phyloP scores from a whole-genome alignment of 2,113 vertebrate genomes.

The Ptychochromis oligacanthus region DNA sequence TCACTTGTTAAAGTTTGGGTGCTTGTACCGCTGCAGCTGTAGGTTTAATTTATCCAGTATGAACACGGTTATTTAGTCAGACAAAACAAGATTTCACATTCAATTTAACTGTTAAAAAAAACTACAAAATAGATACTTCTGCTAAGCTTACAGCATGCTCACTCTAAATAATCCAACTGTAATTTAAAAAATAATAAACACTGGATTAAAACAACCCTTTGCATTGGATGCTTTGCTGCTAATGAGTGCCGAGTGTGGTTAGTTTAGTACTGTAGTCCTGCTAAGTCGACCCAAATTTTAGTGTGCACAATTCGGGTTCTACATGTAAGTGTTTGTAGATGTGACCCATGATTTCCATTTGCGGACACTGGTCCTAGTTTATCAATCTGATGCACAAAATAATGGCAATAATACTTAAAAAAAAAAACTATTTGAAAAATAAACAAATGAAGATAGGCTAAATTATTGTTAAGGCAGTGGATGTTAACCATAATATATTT shows the following conservation, averaged over 20 bases:
- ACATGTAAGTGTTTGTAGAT: too few relatives aligned
- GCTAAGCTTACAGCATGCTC: too few relatives aligned
- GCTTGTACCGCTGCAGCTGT: background rate
- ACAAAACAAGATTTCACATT: background rate
- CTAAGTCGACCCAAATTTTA: background rate
- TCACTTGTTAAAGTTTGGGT: background rate
- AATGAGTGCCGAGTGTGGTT: background rate
- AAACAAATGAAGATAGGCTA: background rate
- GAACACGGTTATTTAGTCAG: background rate
- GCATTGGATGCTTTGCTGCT: too few relatives aligned
- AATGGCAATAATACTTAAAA: background rate
- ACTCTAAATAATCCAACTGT: too few relatives aligned
- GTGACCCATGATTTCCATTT: too few relatives aligned
- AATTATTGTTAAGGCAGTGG: slow-evolving; percentile 1
- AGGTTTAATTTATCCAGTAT: background rate
- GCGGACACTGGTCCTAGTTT: background rate
- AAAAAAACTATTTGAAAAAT: background rate
- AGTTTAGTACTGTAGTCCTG: background rate
- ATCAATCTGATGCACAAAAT: background rate
- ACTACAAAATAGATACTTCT: too few relatives aligned
- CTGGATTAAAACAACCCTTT: too few relatives aligned
- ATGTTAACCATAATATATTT: background rate
- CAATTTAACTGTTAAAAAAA: background rate
- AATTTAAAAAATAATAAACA: too few relatives aligned
- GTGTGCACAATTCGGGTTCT: too few relatives aligned